Percentiles rank a stretch among this genome's conserved stretches.
Conservation (phyloP, 2,113 vertebrate genomes). For the Mormyrus lacerda region DNA sequence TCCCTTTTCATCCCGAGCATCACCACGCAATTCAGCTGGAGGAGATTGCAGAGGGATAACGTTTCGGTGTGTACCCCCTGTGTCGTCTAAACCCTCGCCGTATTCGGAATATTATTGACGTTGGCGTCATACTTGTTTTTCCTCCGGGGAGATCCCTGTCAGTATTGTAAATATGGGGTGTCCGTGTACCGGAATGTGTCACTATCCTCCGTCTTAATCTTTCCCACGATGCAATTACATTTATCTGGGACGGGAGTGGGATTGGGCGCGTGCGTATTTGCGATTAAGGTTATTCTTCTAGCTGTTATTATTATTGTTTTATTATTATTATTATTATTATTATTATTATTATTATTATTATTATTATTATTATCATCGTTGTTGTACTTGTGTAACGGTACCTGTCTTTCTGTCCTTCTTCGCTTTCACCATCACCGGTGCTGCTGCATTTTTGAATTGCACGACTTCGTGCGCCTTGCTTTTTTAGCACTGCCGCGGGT, state of each 20-base stretch:
- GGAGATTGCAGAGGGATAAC: slow-evolving; percentile 45
- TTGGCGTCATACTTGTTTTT: slow-evolving; percentile 24
- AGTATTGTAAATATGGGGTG: slow-evolving; percentile 17
- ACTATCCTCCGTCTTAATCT: slow-evolving; percentile 13
- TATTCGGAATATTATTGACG: slow-evolving; percentile 32
- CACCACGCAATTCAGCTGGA: slow-evolving; percentile 27
- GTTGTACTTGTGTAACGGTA: slow-evolving; percentile 13
- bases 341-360: not conserved
- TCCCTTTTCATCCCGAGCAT: slow-evolving; percentile 22
- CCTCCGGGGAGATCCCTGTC: slow-evolving; percentile 28
- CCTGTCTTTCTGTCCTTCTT: not conserved
- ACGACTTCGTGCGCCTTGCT: slow-evolving; percentile 18
- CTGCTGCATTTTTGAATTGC: slow-evolving; percentile 17
- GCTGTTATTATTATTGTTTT: not conserved
- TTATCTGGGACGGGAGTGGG: slow-evolving; percentile 3
- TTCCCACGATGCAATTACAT: not conserved
- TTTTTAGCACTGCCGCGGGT: not conserved
- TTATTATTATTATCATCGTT: slow-evolving; percentile 18
- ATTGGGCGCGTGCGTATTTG: not conserved
- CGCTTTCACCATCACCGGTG: slow-evolving; percentile 11
- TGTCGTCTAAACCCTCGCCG: not conserved
- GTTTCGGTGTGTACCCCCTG: slow-evolving; percentile 50
- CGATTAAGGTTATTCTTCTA: not conserved
- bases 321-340: not conserved
- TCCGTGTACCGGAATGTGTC: slow-evolving; percentile 40